Conservation (phyloP, 2,888 invertebrate species). For the Palloptera scutellata region DNA sequence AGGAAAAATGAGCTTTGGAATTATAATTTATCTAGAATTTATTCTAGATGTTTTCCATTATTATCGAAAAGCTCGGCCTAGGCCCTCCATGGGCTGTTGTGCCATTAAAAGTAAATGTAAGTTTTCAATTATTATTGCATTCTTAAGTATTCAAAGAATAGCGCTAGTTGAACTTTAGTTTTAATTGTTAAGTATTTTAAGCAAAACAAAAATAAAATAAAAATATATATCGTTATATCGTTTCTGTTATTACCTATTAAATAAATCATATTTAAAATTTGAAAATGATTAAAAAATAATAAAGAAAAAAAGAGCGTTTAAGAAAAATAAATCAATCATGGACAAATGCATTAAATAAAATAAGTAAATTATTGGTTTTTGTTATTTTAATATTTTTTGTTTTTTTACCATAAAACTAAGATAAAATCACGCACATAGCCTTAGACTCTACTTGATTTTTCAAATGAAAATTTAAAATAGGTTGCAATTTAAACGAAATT, state of each 20-base stretch:
- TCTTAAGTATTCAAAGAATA: background rate
- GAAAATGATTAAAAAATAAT: too few species aligned
- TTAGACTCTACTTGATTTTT: constrained; percentile 5
- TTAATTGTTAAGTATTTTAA: background rate
- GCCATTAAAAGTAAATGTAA: too few species aligned
- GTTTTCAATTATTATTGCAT: too few species aligned
- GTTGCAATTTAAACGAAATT: background rate
- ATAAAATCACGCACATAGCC: constrained; percentile 22
- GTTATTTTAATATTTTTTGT: too few species aligned
- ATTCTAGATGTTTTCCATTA: too few species aligned
- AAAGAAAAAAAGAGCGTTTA: background rate
- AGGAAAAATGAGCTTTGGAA: too few species aligned
- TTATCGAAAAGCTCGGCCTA: too few species aligned
- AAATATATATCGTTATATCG: background rate
- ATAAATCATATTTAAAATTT: too few species aligned
- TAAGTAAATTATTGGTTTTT: too few species aligned
- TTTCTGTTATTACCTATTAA: too few species aligned
- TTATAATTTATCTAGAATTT: too few species aligned
- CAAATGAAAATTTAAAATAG: background rate
- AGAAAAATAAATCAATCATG: background rate
- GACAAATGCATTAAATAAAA: background rate
- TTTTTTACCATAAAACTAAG: background rate
- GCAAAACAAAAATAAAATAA: background rate
- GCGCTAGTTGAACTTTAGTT: background rate
- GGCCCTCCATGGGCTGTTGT: too few species aligned